These are phyloP conservation scores for Prionailurus viverrinus DNA, from an alignment of 2,113 vertebrate genomes.

Conservation along the genomic window DNA sequence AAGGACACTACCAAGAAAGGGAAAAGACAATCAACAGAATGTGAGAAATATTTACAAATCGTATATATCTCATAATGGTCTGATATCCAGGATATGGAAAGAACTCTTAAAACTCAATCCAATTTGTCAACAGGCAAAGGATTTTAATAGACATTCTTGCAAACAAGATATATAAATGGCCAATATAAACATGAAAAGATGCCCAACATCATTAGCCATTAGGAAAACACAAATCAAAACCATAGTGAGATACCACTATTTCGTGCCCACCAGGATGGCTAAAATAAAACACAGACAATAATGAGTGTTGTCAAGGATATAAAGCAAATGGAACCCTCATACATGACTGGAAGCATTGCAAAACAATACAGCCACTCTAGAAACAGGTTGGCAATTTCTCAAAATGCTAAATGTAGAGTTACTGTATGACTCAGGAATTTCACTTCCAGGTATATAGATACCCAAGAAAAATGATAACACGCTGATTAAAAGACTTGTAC, in stretches of 20 bases:
- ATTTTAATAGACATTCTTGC: not conserved
- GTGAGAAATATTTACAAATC: not conserved
- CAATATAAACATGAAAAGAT: conserved; percentile 24
- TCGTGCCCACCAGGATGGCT: not conserved
- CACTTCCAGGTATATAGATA: not conserved
- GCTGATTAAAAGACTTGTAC: not conserved
- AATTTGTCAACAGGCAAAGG: not conserved
- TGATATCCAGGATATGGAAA: not conserved
- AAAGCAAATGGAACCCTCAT: not conserved
- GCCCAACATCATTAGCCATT: not conserved
- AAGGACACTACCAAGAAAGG: not conserved
- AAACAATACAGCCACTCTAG: not conserved
- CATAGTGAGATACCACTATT: not conserved
- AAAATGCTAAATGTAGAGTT: conserved; percentile 37
- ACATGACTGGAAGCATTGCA: not conserved
- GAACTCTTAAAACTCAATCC: not conserved
- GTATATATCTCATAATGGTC: not conserved
- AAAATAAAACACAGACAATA: not conserved
- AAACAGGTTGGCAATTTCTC: not conserved
- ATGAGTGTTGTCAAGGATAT: not conserved
- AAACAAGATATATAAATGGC: not conserved
- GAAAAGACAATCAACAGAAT: not conserved
- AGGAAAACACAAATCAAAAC: conserved; percentile 38
- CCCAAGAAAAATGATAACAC: conserved; percentile 4
- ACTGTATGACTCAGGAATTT: not conserved